Percentiles rank a stretch among this genome's conserved stretches.
Evolutionary conservation across 37 sponge, comb jelly and placozoan species (phyloP).

Genomic region (Geodia barretti): DNA sequence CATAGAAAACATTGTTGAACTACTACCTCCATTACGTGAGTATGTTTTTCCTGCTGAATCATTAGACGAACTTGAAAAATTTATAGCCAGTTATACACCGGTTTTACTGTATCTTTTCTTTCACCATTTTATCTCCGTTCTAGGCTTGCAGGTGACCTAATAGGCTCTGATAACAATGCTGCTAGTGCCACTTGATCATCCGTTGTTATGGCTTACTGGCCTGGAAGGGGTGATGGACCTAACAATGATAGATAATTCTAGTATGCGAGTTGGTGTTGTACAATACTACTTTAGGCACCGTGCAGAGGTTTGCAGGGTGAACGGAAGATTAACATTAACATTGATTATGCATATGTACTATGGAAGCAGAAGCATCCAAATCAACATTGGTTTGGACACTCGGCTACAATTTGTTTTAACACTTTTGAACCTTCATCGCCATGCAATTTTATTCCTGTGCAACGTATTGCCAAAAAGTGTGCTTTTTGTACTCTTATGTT

Average conservation of each 20-base stretch:
- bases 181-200: slow-evolving; percentile 21
- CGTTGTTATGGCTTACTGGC: slow-evolving; percentile 47
- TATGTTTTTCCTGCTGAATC: not conserved
- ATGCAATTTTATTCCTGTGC: slow-evolving; percentile 52
- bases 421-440: not conserved
- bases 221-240: slow-evolving; percentile 7
- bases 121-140: slow-evolving; percentile 14
- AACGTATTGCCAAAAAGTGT: slow-evolving; percentile 41
- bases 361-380: slow-evolving; percentile 40
- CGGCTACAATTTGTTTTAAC: slow-evolving; percentile 30
- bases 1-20: slow-evolving; percentile 18
- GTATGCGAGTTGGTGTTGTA: slow-evolving; percentile 11
- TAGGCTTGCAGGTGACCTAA: slow-evolving; percentile 33
- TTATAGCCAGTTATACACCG: slow-evolving; percentile 28
- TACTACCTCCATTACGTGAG: slow-evolving; percentile 18
- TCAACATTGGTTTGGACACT: slow-evolving; percentile 26
- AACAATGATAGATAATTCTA: not conserved
- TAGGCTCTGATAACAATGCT: slow-evolving; percentile 33
- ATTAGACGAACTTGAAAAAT: not conserved
- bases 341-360: slow-evolving; percentile 28
- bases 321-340: not conserved
- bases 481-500: not conserved
- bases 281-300: slow-evolving; percentile 40
- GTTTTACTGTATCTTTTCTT: not conserved
- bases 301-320: not conserved